Evolutionary conservation across 2,113 vertebrate species (phyloP), one percentile per base, ranked within the genome.

Genomic region (Ramphastos sulfuratus): DNA sequence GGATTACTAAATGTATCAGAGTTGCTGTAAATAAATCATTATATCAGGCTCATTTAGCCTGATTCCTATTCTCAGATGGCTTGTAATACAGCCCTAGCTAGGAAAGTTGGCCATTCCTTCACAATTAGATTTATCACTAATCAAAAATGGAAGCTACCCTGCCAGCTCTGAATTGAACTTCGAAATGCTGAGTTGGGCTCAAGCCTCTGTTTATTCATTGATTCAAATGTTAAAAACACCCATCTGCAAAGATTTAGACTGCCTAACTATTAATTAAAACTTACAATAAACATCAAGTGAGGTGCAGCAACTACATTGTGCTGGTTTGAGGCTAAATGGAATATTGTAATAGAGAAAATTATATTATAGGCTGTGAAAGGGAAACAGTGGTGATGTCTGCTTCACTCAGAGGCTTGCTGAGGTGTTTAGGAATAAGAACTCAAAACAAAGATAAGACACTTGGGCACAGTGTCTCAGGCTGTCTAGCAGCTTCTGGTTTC

Each of bases 1-100:
- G 46, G 80, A 95, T 94, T 95, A 70, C 63, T 85, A 73, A 82
- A 93, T 86, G 77, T 88, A 94, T 87, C 71, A 90, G 83, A 84
- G 80, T 70, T 92, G 88, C 64, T 87, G 94, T 92, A 95, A 95
- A 96, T 96, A 95, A 95, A 96, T 94, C 92, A 94, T 92, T 94
- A 75, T 89, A 94, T 95, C 90, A 92, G 90, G 83, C 80, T 95
- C 92, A 94, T 95, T 96, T 95, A 95, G 59, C 60, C 42, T 8
- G 24, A 90, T 89, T 79, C 74, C 71, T 90, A n/a, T 61, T 48
- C 85, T 95, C 96, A 93, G 85, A 75, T 82, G 90, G 52, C 85
- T 92, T 89, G 63, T 94, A 82, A 85, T 86, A 72, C 55, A 76
- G 76, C 84, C 50, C 31, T 6, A 2, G 52, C 46, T 91, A 77